Percentiles rank a stretch among this genome's conserved stretches.
Conservation (phyloP, 2,797 vertebrate genomes). For the Gymnodraco acuticeps region DNA sequence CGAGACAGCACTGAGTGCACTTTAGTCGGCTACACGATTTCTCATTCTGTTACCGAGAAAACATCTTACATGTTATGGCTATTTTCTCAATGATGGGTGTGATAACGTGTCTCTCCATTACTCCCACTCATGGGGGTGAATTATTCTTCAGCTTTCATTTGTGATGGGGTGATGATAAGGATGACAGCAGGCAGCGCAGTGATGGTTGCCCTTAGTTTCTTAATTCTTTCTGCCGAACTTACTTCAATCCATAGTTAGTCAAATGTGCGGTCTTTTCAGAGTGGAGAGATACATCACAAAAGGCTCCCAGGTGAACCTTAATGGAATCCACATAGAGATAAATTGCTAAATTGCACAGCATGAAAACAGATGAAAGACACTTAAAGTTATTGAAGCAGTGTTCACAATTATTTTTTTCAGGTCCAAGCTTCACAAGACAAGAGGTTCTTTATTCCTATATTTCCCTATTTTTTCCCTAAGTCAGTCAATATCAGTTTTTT, state of each 20-base stretch:
- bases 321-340: constrained; percentile 12
- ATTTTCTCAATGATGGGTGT: constrained; percentile 58
- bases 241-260: constrained; percentile 6
- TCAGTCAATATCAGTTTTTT: too few relatives aligned
- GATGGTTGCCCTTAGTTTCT: constrained; percentile 41
- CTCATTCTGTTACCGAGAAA: constrained; percentile 39
- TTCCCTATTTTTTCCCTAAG: too few relatives aligned
- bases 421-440: background rate
- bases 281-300: background rate
- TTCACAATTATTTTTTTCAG: background rate
- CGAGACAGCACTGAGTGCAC: constrained; percentile 40
- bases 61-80: constrained; percentile 55
- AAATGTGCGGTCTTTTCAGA: background rate
- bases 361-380: background rate
- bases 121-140: constrained; percentile 15
- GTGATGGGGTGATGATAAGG: constrained; percentile 40
- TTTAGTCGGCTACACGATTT: constrained; percentile 24
- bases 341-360: too few relatives aligned
- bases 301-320: background rate
- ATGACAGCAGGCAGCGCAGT: constrained; percentile 27
- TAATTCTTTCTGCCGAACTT: constrained; percentile 20
- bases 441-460: background rate
- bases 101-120: constrained; percentile 59
- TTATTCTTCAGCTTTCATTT: constrained; percentile 46
- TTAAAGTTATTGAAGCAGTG: background rate